These are phyloP conservation scores for Pyrgus malvae DNA, from an alignment of 2,888 invertebrate genomes.

Conservation along the genomic window DNA sequence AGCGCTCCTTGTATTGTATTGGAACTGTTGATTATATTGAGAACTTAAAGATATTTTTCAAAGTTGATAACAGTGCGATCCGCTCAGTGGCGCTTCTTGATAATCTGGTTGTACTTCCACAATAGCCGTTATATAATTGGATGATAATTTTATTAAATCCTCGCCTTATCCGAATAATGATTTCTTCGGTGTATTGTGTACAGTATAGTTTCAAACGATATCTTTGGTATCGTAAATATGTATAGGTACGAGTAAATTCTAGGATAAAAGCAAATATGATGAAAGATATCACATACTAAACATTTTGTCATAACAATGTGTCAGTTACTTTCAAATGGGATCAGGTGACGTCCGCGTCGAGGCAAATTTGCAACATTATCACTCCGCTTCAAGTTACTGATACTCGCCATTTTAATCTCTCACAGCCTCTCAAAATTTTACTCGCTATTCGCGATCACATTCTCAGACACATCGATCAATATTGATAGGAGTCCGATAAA, in stretches of 20 bases:
- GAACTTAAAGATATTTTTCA: too few species aligned
- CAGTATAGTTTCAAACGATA: too few species aligned
- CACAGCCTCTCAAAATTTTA: conserved; percentile 7
- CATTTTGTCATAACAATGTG: neutral
- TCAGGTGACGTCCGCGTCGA: neutral
- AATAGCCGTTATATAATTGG: too few species aligned
- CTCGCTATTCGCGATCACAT: conserved; percentile 37
- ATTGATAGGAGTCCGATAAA: conserved; percentile 67
- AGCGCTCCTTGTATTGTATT: too few species aligned
- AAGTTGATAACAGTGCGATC: too few species aligned
- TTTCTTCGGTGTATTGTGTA: too few species aligned
- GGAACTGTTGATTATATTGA: too few species aligned
- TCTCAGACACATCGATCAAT: conserved; percentile 68
- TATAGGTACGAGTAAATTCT: neutral
- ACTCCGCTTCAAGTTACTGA: neutral
- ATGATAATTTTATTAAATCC: too few species aligned
- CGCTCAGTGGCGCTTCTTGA: too few species aligned
- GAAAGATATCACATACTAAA: neutral
- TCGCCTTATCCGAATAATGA: too few species aligned
- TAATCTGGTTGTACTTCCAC: too few species aligned
- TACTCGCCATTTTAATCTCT: neutral
- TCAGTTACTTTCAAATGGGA: conserved; percentile 4
- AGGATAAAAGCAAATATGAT: neutral
- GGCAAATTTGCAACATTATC: conserved; percentile 5
- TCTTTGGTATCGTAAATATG: too few species aligned